Conservation (phyloP, 2,113 vertebrate genomes). For the Colistium nudipinnis region DNA sequence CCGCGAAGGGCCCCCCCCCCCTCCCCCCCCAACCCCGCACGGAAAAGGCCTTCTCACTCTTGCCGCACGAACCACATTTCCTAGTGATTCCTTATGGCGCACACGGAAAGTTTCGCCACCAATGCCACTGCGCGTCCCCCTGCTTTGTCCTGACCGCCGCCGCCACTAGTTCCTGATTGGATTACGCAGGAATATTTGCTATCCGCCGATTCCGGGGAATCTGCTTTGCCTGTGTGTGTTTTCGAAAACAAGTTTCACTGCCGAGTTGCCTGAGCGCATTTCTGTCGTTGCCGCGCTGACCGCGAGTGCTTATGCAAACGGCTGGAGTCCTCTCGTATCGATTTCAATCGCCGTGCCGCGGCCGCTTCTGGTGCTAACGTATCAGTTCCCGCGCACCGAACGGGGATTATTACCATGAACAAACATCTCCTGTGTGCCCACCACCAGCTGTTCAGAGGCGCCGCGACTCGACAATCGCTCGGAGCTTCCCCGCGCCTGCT, state of each 20-base stretch:
- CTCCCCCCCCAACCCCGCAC: too few species aligned
- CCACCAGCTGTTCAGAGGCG: conserved; percentile 31
- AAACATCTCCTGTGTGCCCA: conserved; percentile 21
- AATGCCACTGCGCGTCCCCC: background rate
- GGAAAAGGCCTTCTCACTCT: background rate
- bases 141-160: background rate
- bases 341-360: conserved; percentile 42
- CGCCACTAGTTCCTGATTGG: background rate
- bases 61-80: background rate
- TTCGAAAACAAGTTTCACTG: background rate
- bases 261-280: background rate
- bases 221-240: background rate
- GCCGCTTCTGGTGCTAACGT: conserved; percentile 35
- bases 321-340: conserved; percentile 16
- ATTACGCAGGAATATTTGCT: conserved; percentile 14
- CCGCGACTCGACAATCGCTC: conserved; percentile 1
- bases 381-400: conserved; percentile 27
- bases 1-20: too few species aligned
- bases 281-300: background rate
- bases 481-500: conserved; percentile 3
- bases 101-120: background rate
- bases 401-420: conserved; percentile 40
- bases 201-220: background rate
- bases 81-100: background rate
- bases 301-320: background rate